Evolutionary conservation across 2,113 vertebrate species (phyloP).

Genomic region (Ellobius talpinus): DNA sequence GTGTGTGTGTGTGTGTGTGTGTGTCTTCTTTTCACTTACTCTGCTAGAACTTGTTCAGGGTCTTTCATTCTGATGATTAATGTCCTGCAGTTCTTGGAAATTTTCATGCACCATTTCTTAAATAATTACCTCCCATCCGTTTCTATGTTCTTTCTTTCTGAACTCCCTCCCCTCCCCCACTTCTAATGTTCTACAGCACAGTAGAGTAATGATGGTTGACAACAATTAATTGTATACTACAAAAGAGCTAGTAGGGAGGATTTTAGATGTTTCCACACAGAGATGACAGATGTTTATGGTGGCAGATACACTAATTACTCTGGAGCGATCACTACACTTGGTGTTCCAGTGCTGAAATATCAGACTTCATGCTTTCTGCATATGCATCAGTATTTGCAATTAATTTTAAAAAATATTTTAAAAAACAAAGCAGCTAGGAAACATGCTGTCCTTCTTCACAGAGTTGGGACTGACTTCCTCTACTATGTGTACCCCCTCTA

Average conservation of each 20-base stretch:
- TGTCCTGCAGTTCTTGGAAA: neutral
- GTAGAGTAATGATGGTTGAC: neutral
- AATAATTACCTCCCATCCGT: neutral
- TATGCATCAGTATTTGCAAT: neutral
- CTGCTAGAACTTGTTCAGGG: neutral
- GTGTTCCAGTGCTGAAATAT: neutral
- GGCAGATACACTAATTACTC: neutral
- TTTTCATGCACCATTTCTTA: neutral
- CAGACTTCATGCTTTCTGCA: neutral
- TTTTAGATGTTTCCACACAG: neutral
- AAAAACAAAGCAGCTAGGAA: neutral
- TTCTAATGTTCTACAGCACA: neutral
- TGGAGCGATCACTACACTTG: neutral
- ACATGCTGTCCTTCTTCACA: neutral
- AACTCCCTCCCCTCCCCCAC: neutral
- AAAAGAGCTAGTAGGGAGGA: neutral
- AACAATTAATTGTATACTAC: neutral
- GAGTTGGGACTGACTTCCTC: neutral
- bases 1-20: neutral
- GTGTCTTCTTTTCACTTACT: neutral
- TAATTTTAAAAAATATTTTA: neutral
- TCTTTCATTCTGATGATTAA: neutral
- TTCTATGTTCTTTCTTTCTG: neutral
- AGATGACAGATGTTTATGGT: conserved; percentile 15
- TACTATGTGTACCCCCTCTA: rapidly evolving